These are phyloP conservation scores for Electrona antarctica DNA, from an alignment of 2,113 vertebrate genomes.

Conservation along the genomic window DNA sequence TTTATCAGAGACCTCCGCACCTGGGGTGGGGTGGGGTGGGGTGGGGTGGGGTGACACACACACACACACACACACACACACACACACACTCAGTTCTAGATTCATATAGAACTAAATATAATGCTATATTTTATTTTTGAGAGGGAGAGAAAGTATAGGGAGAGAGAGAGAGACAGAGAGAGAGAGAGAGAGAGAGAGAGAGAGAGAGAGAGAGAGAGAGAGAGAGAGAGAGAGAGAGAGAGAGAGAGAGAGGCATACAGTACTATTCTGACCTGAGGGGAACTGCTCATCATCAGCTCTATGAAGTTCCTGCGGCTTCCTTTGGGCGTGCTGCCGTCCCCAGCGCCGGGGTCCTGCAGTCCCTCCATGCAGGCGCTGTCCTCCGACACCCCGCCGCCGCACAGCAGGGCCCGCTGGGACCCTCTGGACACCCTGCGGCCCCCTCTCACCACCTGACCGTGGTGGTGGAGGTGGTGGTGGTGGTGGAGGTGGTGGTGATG, in stretches of 20 bases:
- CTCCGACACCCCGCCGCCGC: conserved; percentile 69
- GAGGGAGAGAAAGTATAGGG: not conserved
- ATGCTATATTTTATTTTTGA: not conserved
- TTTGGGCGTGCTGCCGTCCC: conserved; percentile 72
- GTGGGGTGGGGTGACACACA: not conserved
- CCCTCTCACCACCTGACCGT: conserved; percentile 52
- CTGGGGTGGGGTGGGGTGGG: conserved; percentile 50
- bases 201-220: not conserved
- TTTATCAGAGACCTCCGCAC: conserved; percentile 79
- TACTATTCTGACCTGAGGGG: conserved; percentile 81
- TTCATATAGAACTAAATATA: too few species aligned
- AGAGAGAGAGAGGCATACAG: too few species aligned
- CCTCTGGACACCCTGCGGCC: conserved; percentile 68
- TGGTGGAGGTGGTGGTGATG: not conserved
- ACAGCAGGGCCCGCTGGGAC: conserved; percentile 68
- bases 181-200: not conserved
- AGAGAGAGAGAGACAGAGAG: not conserved
- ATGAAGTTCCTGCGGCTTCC: conserved; percentile 80
- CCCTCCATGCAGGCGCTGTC: conserved; percentile 65
- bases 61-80: not conserved
- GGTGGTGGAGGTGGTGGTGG: conserved; percentile 25
- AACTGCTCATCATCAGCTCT: conserved; percentile 83
- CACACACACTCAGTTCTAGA: not conserved
- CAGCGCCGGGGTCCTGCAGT: conserved; percentile 38
- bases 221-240: not conserved